These are phyloP conservation scores for Drosophila quasianomalipes DNA, from an alignment of 2,888 invertebrate genomes.

Conservation along the genomic window DNA sequence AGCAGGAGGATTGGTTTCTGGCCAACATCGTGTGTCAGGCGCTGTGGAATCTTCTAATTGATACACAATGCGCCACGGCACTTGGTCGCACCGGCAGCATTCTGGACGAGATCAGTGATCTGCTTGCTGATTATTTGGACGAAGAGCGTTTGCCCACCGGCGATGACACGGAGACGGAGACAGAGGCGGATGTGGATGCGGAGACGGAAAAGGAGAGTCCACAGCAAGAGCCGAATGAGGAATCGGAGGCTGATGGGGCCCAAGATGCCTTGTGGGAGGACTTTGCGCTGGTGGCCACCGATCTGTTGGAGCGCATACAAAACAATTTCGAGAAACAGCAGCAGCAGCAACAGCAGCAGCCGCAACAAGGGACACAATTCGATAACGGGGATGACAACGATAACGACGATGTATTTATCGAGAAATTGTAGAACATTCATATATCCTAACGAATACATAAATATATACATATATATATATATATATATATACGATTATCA, in stretches of 20 bases:
- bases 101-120: conserved; percentile 86
- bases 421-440: conserved; percentile 68
- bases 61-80: conserved; percentile 80
- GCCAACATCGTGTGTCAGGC: conserved; percentile 91
- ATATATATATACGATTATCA: neutral
- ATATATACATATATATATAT: conserved; percentile 12
- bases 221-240: conserved; percentile 8
- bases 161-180: conserved; percentile 34
- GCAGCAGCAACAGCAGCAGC: conserved; percentile 26
- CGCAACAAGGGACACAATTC: conserved; percentile 19
- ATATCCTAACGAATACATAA: conserved; percentile 15
- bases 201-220: neutral
- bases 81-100: conserved; percentile 83
- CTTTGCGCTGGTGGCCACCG: conserved; percentile 90
- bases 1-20: conserved; percentile 89
- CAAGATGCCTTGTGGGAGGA: conserved; percentile 89
- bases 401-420: conserved; percentile 79
- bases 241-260: conserved; percentile 29
- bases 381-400: conserved; percentile 64
- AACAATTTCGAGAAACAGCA: conserved; percentile 74
- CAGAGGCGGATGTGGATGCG: conserved; percentile 8
- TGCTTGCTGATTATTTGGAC: conserved; percentile 87
- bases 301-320: conserved; percentile 88
- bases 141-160: conserved; percentile 86
- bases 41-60: conserved; percentile 90